Evolutionary conservation across 2,797 vertebrate genomes (phyloP), one percentile per base, ranked within the genome.

Genomic region (Rhyacichthys aspro): DNA sequence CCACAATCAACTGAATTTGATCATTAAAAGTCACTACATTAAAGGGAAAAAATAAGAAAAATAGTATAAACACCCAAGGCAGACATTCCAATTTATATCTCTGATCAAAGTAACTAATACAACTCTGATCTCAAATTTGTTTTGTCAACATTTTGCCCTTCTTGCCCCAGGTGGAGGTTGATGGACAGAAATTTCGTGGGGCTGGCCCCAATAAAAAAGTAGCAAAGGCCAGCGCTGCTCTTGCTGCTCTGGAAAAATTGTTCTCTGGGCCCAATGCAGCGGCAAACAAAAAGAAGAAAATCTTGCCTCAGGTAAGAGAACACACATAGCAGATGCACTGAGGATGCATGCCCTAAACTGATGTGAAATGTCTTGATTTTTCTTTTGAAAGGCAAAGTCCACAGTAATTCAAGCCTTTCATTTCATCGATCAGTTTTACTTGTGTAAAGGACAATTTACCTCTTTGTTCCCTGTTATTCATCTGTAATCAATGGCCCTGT

Each of bases 161-260:
- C 63, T 55, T 58, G 0, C 39, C 1, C 56, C 70, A 98, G 97
- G 97, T 99, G 90, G 97, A 99, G 89, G 97, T 99, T 12, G 97
- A 99, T 43, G 94, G 96, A 60, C 97, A 99, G 93, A 98, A 98
- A 85, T 99, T 99, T 85, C 94, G 95, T 55, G 97, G 97, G 43
- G 96, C 97, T 42, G 97, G 97, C 75, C 97, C 97, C 86, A 99
- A 99, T 89, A 99, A 99, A 91, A 99, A 99, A 82, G 97, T 99
- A 87, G 97, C 97, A 75, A 99, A 99, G 90, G 97, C 97, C 73
- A 98, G 97, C 5, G 97, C 97, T 52, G 97, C 97, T 11, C 76
- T 99, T 59, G 95, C 96, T 38, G 96, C 97, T 23, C 93, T 99
- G 76, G 97, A 98, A 86, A 99, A 98, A 82, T 92, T 99, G 43